Evolutionary conservation across 2,113 vertebrate species (phyloP), one percentile per base, ranked within the genome.

Genomic region (Dipodomys stephensi): DNA sequence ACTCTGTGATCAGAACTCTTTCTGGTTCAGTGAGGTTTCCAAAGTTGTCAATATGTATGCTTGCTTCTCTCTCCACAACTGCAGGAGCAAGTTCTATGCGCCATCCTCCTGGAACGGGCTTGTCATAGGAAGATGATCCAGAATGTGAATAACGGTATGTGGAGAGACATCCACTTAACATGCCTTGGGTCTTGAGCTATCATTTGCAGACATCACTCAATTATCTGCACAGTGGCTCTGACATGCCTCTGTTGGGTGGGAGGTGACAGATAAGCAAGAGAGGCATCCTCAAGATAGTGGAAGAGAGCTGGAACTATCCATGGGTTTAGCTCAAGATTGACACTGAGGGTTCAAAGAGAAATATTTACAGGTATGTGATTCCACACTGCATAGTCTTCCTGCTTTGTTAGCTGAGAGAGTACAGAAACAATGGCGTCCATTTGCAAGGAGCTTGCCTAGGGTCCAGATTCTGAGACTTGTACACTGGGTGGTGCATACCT

Each of bases 161-260:
- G 44, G 28, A 77, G 72, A 32, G 39, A 65, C 4, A 46, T 9
- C 20, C 10, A 71, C 28, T 71, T 25, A 46, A 44, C 4, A 19
- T 32, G 25, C 25, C 16, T 22, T 27, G 35, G 32, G 4, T 27
- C 32, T 1, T 0, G 4, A 0, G 22, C 0, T 28, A 7, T n/a
- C 30, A 20, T 3, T 69, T 68, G 13, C 72, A 62, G 6, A 12
- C 12, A n/a, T 6, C 23, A 62, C n/a, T 65, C 72, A 23, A 23
- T 25, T 46, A 23, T 78, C 83, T 16, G 11, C 11, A 27, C 15
- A 5, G 20, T 39, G 67, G 20, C 25, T 57, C 22, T 4, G 62
- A 73, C 78, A 49, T 8, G 49, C 3, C 12, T 11, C 46, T 39
- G 4, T 6, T 18, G 28, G 2, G 27, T 67, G 46, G 19, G 44